These are phyloP conservation scores for Vanessa cardui DNA, from an alignment of 2,888 invertebrate species.

Conservation along the genomic window DNA sequence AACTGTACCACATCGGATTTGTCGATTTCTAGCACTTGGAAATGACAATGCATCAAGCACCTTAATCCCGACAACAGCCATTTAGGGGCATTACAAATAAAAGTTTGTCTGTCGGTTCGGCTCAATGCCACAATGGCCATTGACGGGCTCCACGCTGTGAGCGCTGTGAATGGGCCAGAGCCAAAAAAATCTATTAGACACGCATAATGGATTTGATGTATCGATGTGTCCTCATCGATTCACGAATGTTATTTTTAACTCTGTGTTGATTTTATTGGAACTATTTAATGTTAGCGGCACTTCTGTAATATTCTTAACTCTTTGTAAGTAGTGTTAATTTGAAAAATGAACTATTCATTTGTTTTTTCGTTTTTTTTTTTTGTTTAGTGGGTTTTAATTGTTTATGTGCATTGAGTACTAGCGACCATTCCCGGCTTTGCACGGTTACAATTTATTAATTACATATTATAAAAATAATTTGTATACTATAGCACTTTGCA, in stretches of 20 bases:
- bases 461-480: too few species aligned
- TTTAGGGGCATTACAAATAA: conserved; percentile 80
- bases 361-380: too few species aligned
- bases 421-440: too few species aligned
- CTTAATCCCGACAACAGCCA: conserved; percentile 80
- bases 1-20: conserved; percentile 48
- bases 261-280: conserved; percentile 42
- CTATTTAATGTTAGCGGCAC: background rate
- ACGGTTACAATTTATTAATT: too few species aligned
- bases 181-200: conserved; percentile 80
- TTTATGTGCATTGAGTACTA: too few species aligned
- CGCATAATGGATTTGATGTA: conserved; percentile 73
- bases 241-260: conserved; percentile 42
- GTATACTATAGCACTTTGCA: too few species aligned
- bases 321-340: too few species aligned
- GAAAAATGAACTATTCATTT: too few species aligned
- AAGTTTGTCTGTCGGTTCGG: conserved; percentile 71
- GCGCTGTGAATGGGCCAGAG: conserved; percentile 72
- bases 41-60: conserved; percentile 71
- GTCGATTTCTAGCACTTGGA: conserved; percentile 59
- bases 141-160: conserved; percentile 78
- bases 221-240: conserved; percentile 61
- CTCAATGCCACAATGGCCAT: conserved; percentile 74
- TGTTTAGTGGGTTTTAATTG: too few species aligned
- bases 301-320: background rate